Evolutionary conservation across 2,797 vertebrate genomes (phyloP).

Genomic region (Microctenopoma stevenorrisi): DNA sequence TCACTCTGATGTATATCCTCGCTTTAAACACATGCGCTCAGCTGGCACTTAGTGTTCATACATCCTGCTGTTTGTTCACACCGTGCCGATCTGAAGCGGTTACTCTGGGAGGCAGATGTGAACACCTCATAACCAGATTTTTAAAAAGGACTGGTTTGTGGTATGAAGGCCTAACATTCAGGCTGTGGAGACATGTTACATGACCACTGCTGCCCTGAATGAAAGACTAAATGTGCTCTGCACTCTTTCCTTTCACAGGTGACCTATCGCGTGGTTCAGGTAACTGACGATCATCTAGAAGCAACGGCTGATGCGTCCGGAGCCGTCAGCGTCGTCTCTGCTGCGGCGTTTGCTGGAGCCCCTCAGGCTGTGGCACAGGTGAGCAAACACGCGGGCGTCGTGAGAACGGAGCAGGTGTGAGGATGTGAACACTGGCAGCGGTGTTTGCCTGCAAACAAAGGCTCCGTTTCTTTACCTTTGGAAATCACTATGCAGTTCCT

Average conservation of each 20-base stretch:
- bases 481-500: neutral
- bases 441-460: neutral
- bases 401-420: neutral
- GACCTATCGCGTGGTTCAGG: constrained; percentile 94
- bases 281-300: constrained; percentile 91
- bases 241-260: constrained; percentile 76
- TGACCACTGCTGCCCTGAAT: neutral
- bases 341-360: constrained; percentile 86
- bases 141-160: neutral
- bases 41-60: too few species aligned
- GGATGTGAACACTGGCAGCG: neutral
- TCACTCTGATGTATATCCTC: too few species aligned
- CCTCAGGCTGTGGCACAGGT: constrained; percentile 93
- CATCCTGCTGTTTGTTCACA: neutral
- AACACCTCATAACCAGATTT: neutral
- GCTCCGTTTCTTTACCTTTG: neutral
- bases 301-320: constrained; percentile 84
- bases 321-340: constrained; percentile 91
- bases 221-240: neutral
- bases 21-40: too few species aligned
- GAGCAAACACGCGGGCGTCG: neutral
- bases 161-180: too few species aligned
- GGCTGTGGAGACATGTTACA: too few species aligned
- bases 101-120: neutral
- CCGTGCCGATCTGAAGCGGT: neutral